Conservation (phyloP, 1,140 invertebrate species). For the Bombus fervidus region DNA sequence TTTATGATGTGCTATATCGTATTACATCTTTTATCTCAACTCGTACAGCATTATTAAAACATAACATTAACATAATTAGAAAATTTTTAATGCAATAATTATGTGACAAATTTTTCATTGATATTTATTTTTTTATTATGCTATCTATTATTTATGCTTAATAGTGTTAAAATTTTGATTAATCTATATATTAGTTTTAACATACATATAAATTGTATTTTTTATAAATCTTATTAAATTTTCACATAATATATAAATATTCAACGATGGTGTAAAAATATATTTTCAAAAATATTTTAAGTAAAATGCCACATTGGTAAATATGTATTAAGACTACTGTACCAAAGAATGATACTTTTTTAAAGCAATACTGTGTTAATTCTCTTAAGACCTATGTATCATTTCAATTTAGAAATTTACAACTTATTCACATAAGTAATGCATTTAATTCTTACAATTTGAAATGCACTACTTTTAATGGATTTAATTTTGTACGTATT, state of each 20-base stretch:
- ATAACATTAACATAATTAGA: constrained; percentile 21
- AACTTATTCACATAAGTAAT: constrained; percentile 44
- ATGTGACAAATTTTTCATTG: constrained; percentile 28
- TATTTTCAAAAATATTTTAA: constrained; percentile 49
- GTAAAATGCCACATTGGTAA: constrained; percentile 59
- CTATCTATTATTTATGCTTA: constrained; percentile 16
- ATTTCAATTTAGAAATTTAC: constrained; percentile 34
- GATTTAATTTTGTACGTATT: constrained; percentile 8
- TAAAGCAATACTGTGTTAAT: constrained; percentile 37
- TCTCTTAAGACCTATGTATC: constrained; percentile 23
- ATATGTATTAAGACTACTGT: constrained; percentile 5
- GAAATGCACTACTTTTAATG: neutral
- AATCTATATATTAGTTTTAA: constrained; percentile 3
- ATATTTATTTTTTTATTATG: neutral
- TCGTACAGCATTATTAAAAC: constrained; percentile 18
- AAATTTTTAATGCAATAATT: constrained; percentile 21
- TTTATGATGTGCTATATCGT: constrained; percentile 54
- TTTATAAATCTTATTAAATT: constrained; percentile 1
- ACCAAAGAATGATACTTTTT: constrained; percentile 1
- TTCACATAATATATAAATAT: constrained; percentile 12
- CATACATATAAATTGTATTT: constrained; percentile 15
- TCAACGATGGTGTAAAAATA: constrained; percentile 30
- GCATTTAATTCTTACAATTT: constrained; percentile 1
- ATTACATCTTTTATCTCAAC: neutral
- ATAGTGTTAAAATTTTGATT: constrained; percentile 24